Evolutionary conservation across 1,140 invertebrate genomes (phyloP).

Genomic region (Apis florea): DNA sequence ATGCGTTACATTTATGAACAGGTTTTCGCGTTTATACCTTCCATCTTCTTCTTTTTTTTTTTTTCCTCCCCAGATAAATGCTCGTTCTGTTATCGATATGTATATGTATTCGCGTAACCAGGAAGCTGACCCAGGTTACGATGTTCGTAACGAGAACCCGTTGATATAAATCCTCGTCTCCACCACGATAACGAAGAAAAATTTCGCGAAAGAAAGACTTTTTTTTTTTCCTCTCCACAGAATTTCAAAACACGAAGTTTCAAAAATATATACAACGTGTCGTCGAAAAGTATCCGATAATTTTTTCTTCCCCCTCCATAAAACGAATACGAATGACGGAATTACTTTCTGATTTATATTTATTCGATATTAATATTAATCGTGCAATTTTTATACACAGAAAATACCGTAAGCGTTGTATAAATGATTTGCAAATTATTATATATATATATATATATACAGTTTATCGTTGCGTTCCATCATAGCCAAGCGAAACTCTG

Average conservation of each 20-base stretch:
- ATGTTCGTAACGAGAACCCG: slow-evolving; percentile 1
- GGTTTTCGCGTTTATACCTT: neutral
- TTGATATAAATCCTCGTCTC: neutral
- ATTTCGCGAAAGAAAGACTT: neutral
- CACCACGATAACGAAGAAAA: neutral
- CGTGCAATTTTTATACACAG: neutral
- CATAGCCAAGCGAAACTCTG: no score
- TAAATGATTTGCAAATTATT: neutral
- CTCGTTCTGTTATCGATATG: slow-evolving; percentile 16
- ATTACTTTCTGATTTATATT: neutral
- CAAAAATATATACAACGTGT: no score
- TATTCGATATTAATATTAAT: no score
- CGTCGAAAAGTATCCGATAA: no score
- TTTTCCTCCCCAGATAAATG: slow-evolving; percentile 13
- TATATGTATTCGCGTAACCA: slow-evolving; percentile 15
- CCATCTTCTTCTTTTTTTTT: no score
- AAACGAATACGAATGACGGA: no score
- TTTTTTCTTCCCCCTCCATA: no score
- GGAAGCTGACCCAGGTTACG: neutral
- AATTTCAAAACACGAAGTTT: no score
- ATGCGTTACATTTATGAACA: slow-evolving; percentile 2
- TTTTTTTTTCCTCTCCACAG: no score
- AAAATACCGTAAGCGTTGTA: neutral
- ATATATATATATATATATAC: neutral
- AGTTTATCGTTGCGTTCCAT: neutral